A percentile compares a stretch with the other conserved stretches of the same genome.
These are phyloP conservation scores for Entomyzon cyanotis DNA, from an alignment of 2,113 vertebrate species.

Conservation along the genomic window DNA sequence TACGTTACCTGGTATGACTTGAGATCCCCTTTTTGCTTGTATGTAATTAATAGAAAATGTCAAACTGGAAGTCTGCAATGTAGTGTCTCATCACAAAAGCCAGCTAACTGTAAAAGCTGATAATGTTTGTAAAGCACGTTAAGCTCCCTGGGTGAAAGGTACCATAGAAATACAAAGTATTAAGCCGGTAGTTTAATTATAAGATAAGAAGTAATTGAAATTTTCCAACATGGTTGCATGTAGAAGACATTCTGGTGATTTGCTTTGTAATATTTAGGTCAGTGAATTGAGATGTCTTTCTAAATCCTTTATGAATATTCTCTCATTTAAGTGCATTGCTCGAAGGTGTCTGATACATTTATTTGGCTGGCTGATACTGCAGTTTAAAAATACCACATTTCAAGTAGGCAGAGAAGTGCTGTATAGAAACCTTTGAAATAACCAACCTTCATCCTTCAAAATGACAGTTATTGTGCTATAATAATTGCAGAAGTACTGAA, in stretches of 20 bases:
- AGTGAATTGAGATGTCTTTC: constrained; percentile 65
- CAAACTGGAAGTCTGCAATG: neutral
- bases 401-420: constrained; percentile 35
- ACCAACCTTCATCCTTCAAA: constrained; percentile 53
- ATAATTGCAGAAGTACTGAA: constrained; percentile 37
- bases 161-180: constrained; percentile 41
- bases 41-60: constrained; percentile 8
- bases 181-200: constrained; percentile 57
- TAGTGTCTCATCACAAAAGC: constrained; percentile 19
- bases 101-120: constrained; percentile 38
- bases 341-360: constrained; percentile 49
- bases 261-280: constrained; percentile 74
- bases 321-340: constrained; percentile 62
- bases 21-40: neutral
- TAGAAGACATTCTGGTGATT: constrained; percentile 34
- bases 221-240: neutral
- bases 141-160: constrained; percentile 47
- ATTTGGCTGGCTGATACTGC: constrained; percentile 57
- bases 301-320: constrained; percentile 66
- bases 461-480: constrained; percentile 61
- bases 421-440: constrained; percentile 46
- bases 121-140: constrained; percentile 32
- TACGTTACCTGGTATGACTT: neutral
- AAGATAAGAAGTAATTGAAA: constrained; percentile 64
- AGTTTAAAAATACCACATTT: constrained; percentile 45